A percentile compares a stretch with the other conserved stretches of the same genome.
Conservation (phyloP, 2,888 invertebrate species). For the Thecocarcelia acutangulata region DNA sequence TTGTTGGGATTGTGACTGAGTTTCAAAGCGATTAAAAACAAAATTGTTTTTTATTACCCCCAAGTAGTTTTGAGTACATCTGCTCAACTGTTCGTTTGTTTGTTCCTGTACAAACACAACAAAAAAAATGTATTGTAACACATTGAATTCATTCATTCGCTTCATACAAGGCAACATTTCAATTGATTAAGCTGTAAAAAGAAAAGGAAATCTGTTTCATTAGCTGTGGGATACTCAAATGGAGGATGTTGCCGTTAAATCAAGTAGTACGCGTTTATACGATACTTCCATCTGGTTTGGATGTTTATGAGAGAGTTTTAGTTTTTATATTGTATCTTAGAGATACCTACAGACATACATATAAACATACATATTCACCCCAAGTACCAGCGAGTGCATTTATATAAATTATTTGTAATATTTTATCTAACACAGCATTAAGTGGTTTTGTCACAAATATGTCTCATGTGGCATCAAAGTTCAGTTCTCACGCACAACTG, state of each 20-base stretch:
- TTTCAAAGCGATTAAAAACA: conserved; percentile 19
- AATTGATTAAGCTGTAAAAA: conserved; percentile 32
- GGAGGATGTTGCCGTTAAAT: conserved; percentile 19
- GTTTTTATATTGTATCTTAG: not conserved
- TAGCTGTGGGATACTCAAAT: conserved; percentile 58
- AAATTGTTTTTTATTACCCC: conserved; percentile 14
- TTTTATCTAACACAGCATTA: conserved; percentile 52
- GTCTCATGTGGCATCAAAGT: conserved; percentile 61
- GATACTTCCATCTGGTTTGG: conserved; percentile 22
- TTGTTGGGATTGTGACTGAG: not conserved
- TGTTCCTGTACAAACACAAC: conserved; percentile 28
- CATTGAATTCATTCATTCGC: conserved; percentile 44
- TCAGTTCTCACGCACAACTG: conserved; percentile 67
- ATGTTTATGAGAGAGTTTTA: conserved; percentile 27
- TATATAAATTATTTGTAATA: conserved; percentile 24
- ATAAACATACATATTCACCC: conserved; percentile 1
- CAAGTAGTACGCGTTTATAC: no score
- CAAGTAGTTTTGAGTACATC: not conserved
- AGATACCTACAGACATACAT: conserved; percentile 1
- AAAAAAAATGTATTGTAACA: conserved; percentile 1
- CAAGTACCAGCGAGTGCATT: not conserved
- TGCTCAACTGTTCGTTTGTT: conserved; percentile 6
- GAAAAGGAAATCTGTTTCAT: conserved; percentile 64
- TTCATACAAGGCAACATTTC: conserved; percentile 37
- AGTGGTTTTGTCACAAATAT: conserved; percentile 61